Base-by-base conservation (phyloP, 2,113 vertebrate species). In the Balaenoptera acutorostrata region DNA sequence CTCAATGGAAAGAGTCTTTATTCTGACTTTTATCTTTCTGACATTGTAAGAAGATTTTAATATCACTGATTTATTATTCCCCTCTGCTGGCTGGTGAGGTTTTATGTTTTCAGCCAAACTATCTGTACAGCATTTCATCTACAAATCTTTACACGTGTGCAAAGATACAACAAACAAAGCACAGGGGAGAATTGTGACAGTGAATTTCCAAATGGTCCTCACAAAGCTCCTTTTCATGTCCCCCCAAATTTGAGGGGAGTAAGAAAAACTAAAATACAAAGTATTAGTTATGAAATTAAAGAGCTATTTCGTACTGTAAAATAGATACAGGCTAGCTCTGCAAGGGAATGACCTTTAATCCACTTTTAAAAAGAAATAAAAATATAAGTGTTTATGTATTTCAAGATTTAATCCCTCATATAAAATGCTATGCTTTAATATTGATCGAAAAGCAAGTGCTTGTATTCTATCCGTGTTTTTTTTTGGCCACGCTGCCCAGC, bases 21-120 rank as follows among this genome's bases (percentile, higher is more conserved):
- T 63, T 84, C 59, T 91, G 52, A 31, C 44, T 83, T 77, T 81
- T 63, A 57, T 61, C 46, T n/a, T 89, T 52, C 31, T 90, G 83
- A 82, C 29, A 88, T 41, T 95, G 88, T 66, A 89, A 68, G 27
- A 78, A 72, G 11, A 29, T 49, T 96, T 87, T 80, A 95, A 74
- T 88, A 88, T 92, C 46, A 85, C 9, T 88, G 86, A 97, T 92
- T 95, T 94, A 92, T 96, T 95, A 72, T 93, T 85, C 75, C 17
- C 39, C 52, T 86, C 69, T 57, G 64, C 75, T 4, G 29, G 46
- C 44, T 36, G 84, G 61, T 75, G 59, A 85, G 44, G 15, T 82
- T 72, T 89, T 87, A 31, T 36, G 29, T 90, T 96, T 97, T 86
- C 8, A 59, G 57, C 25, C 88, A 82, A 84, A 66, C 41, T 59